Percentiles rank a stretch among this genome's conserved stretches.
These are phyloP conservation scores for Proterorhinus semilunaris DNA, from an alignment of 2,113 vertebrate genomes.

Conservation along the genomic window DNA sequence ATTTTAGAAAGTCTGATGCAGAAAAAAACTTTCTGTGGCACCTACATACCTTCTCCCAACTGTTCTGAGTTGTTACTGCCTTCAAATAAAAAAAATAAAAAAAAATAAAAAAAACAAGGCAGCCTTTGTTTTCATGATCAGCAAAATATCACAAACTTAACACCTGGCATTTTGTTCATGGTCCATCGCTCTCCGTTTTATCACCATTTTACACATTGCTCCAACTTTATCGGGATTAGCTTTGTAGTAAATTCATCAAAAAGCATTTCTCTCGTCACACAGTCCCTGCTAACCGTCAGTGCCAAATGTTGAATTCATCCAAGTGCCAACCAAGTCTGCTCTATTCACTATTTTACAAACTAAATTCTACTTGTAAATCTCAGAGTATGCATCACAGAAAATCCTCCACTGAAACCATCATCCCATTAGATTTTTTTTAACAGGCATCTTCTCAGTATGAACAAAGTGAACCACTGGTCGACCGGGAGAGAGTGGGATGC, in stretches of 20 bases:
- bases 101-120: no score
- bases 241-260: no score
- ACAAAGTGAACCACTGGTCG: constrained; percentile 51
- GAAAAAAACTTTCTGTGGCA: no score
- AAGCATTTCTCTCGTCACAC: no score
- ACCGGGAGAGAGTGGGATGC: constrained; percentile 53
- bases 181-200: not conserved
- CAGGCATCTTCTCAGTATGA: constrained; percentile 46
- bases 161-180: not conserved
- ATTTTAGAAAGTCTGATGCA: no score
- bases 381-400: constrained; percentile 28
- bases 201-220: not conserved
- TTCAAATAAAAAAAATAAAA: not conserved
- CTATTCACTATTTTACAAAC: constrained; percentile 55
- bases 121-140: not conserved
- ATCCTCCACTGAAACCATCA: constrained; percentile 45
- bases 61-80: not conserved
- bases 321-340: constrained; percentile 46
- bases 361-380: constrained; percentile 41
- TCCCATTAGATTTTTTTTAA: constrained; percentile 64
- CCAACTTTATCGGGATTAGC: not conserved
- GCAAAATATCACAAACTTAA: not conserved
- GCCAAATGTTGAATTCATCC: constrained; percentile 58
- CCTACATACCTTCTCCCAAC: not conserved
- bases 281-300: no score